These are phyloP conservation scores for Sapajus apella DNA, from an alignment of 2,113 vertebrate genomes.

Conservation along the genomic window DNA sequence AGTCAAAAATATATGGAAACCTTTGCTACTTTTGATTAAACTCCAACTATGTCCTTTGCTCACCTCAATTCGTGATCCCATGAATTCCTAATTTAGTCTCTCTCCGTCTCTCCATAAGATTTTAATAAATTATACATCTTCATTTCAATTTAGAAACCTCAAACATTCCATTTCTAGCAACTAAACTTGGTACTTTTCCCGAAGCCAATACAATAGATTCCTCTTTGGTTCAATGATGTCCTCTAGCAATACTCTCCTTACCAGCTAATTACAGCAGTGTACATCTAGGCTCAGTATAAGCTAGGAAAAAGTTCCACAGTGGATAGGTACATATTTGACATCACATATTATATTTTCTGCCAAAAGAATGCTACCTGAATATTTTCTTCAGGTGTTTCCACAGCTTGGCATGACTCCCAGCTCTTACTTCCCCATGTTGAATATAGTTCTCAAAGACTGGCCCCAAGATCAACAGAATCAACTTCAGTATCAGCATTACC, in stretches of 20 bases:
- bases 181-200: neutral
- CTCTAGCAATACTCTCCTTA: neutral
- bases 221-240: neutral
- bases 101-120: neutral
- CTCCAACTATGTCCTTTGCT: neutral
- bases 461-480: neutral
- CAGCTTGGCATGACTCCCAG: neutral
- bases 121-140: constrained; percentile 44
- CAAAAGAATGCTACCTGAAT: neutral
- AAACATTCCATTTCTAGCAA: neutral
- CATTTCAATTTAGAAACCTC: constrained; percentile 40
- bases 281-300: too few relatives aligned
- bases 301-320: neutral
- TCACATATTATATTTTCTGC: neutral
- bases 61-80: neutral
- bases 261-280: neutral
- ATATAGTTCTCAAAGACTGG: neutral
- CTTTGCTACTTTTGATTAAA: constrained; percentile 47
- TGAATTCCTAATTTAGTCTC: constrained; percentile 35
- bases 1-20: neutral
- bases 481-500: neutral
- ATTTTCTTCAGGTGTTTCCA: neutral
- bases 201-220: neutral
- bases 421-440: neutral
- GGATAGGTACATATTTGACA: accelerated